phyloP scores from a whole-genome alignment of 1,140 invertebrate genomes.

The Platorchestia sp. region DNA sequence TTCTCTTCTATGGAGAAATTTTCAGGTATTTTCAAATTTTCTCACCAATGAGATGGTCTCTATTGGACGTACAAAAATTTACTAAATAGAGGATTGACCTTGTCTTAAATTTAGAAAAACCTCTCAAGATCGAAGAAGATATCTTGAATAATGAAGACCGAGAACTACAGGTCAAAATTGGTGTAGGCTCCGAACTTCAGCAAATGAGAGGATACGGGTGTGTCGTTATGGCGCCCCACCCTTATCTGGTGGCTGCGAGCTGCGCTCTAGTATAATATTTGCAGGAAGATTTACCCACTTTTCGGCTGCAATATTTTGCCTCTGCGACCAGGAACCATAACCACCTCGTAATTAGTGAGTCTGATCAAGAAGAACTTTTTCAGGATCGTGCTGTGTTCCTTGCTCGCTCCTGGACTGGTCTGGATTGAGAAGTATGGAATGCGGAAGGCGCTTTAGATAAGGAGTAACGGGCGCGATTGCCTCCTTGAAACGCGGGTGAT shows the following conservation, averaged over 20 bases:
- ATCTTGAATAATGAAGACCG: neutral
- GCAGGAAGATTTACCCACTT: neutral
- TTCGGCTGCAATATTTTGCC: neutral
- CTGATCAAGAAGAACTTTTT: neutral
- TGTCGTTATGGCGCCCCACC: neutral
- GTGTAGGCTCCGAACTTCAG: neutral
- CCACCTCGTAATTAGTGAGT: constrained; percentile 12
- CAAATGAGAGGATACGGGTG: neutral
- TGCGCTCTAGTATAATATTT: neutral
- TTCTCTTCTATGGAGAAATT: no score
- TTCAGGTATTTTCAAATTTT: no score
- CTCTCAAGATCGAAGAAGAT: no score
- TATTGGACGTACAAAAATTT: no score
- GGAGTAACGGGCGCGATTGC: neutral
- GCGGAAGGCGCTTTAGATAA: constrained; percentile 6
- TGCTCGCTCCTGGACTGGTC: neutral
- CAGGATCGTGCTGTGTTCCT: neutral
- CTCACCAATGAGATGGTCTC: no score
- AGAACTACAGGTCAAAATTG: neutral
- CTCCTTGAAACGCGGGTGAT: neutral
- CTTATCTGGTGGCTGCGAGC: neutral
- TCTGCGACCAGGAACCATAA: constrained; percentile 32
- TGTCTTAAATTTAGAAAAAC: no score
- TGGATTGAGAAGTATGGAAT: neutral
- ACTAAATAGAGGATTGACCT: no score